A percentile compares a stretch with the other conserved stretches of the same genome.
These are phyloP conservation scores for Scelioninae gen. 1 DNA, from an alignment of 2,888 invertebrate genomes.

Conservation along the genomic window DNA sequence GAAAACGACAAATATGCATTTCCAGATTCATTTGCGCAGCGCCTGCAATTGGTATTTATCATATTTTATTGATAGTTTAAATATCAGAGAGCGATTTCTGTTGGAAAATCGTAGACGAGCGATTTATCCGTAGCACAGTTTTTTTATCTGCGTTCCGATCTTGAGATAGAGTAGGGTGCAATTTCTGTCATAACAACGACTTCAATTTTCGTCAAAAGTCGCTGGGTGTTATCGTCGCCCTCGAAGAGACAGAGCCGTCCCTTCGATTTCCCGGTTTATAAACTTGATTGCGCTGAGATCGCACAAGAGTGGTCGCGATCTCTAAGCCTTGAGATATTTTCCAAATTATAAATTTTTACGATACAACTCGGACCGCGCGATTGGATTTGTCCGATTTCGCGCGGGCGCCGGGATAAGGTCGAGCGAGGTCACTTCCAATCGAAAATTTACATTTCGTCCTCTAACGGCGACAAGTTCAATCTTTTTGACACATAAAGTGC, in stretches of 20 bases:
- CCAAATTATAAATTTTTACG: constrained; percentile 85
- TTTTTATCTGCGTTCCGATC: constrained; percentile 9
- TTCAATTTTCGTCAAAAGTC: constrained; percentile 84
- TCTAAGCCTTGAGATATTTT: constrained; percentile 79
- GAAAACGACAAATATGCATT: constrained; percentile 66
- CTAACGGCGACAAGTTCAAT: constrained; percentile 48
- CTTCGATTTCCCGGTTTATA: constrained; percentile 84
- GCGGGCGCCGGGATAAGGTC: constrained; percentile 43
- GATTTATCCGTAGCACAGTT: neutral
- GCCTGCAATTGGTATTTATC: constrained; percentile 52
- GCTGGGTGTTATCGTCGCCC: constrained; percentile 77
- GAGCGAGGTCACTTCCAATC: constrained; percentile 63
- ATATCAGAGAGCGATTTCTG: neutral
- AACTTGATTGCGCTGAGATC: constrained; percentile 82
- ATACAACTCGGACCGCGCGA: constrained; percentile 75
- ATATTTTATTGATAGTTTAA: constrained; percentile 60
- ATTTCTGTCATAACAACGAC: constrained; percentile 84
- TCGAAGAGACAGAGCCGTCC: constrained; percentile 68
- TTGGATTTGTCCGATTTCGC: constrained; percentile 83
- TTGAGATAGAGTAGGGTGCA: no score
- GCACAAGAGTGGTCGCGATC: no score
- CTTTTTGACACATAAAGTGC: constrained; percentile 67
- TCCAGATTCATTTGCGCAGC: constrained; percentile 62
- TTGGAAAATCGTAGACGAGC: neutral
- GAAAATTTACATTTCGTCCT: constrained; percentile 64